Base-by-base conservation (phyloP, 2,797 vertebrate genomes). In the Leptatherina wallacei region DNA sequence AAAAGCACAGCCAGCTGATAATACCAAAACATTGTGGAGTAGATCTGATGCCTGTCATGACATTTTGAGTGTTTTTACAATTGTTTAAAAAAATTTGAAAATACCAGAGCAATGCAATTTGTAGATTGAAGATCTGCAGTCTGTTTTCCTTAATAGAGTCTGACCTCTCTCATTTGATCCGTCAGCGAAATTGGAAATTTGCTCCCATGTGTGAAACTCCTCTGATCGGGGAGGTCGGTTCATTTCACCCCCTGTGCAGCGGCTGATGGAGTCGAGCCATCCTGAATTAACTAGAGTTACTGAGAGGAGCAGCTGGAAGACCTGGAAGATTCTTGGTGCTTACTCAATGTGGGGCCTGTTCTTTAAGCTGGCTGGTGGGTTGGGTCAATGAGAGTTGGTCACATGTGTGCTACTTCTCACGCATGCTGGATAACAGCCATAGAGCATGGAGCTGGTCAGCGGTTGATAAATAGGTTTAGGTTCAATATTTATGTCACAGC, bases 161-260 rank as follows among this genome's bases (percentile, higher is more conserved):
- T 54, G 52, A 54, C 52, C 52, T 54, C 52, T 29, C 22, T 54
- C 24, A 29, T 13, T 54, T 54, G 24, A 54, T 54, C 24, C 14
- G 52, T 54, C 24, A 58, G 52, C 49, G 49, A 64, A 44, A 56
- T 54, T 54, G 52, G 52, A 24, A 54, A 29, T 54, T 54, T 27
- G 52, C 24, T 44, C 12, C n/a, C 52, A 6, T 29, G 24, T 54
- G 24, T 54, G 52, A 44, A 44, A 44, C 2, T 44, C 42, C 18
- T 44, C 16, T 44, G 42, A 54, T 14, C 52, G 5, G 11, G 10
- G 52, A 29, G 52, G 52, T 29, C 24, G 22, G 12, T 29, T 54
- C 52, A 54, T 54, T 54, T 24, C 52, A 29, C 52, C 52, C 52
- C 52, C 52, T 29, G 52, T 16, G 52, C 24, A 14, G 24, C 5